phyloP scores from a whole-genome alignment of 2,888 invertebrate genomes.

The Lepetodrilus schrolli region DNA sequence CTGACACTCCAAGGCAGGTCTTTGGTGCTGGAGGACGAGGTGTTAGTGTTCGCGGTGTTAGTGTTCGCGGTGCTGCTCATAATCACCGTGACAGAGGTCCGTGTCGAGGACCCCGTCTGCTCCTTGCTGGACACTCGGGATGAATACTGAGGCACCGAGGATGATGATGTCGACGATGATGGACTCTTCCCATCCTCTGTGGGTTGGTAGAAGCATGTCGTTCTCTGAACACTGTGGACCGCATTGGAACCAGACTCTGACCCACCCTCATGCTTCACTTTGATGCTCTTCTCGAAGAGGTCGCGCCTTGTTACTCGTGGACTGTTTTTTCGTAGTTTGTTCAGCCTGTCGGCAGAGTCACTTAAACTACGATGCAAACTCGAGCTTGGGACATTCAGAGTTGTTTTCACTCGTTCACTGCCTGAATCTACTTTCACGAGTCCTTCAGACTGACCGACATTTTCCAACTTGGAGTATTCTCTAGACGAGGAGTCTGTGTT shows the following conservation, averaged over 20 bases:
- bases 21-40: conserved; percentile 15
- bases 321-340: conserved; percentile 30
- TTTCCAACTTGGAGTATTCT: neutral
- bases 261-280: neutral
- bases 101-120: neutral
- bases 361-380: conserved; percentile 39
- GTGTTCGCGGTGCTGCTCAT: conserved; percentile 3
- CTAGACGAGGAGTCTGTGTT: neutral
- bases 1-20: conserved; percentile 68
- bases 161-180: neutral
- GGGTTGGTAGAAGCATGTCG: conserved; percentile 32
- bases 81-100: neutral
- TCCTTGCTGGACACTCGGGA: neutral
- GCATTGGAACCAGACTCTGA: neutral
- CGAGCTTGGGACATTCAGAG: conserved; percentile 28
- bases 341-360: conserved; percentile 35
- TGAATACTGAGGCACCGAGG: neutral
- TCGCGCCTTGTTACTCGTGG: conserved; percentile 4
- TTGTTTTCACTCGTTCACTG: neutral
- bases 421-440: neutral
- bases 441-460: neutral
- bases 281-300: neutral
- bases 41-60: neutral
- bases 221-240: neutral
- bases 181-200: neutral